Conservation (phyloP, 2,888 invertebrate genomes). For the Digitonthophagus gazella region DNA sequence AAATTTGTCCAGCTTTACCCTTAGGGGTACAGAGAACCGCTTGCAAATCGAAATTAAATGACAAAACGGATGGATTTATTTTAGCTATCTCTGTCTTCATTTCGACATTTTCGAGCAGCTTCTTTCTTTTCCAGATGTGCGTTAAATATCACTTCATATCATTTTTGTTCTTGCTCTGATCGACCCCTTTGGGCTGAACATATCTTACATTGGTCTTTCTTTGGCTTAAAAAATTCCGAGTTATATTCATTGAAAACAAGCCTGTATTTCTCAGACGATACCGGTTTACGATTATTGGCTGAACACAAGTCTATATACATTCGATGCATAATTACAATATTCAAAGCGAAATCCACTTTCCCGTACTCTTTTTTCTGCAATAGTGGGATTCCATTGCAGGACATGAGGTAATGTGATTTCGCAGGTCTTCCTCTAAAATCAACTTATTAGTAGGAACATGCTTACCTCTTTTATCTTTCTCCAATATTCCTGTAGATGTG, state of each 20-base stretch:
- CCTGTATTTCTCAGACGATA: constrained; percentile 32
- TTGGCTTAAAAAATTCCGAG: constrained; percentile 34
- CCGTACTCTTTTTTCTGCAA: constrained; percentile 26
- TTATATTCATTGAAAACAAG: constrained; percentile 32
- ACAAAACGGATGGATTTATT: constrained; percentile 23
- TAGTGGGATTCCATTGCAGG: constrained; percentile 37
- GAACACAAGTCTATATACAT: constrained; percentile 32
- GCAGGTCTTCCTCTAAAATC: constrained; percentile 26
- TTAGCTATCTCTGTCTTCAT: constrained; percentile 36
- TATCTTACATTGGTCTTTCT: constrained; percentile 38
- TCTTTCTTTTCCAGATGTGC: constrained; percentile 33
- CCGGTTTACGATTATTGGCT: constrained; percentile 23
- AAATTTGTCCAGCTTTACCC: constrained; percentile 36
- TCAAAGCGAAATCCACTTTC: constrained; percentile 30
- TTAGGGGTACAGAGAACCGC: constrained; percentile 38
- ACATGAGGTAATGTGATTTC: constrained; percentile 33
- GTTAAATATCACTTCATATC: constrained; percentile 24
- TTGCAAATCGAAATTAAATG: constrained; percentile 41
- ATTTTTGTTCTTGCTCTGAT: constrained; percentile 29
- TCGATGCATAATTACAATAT: constrained; percentile 32
- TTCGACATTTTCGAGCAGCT: constrained; percentile 31
- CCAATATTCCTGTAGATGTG: constrained; percentile 26
- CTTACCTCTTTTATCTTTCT: constrained; percentile 33
- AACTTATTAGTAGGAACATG: constrained; percentile 29
- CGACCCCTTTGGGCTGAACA: constrained; percentile 31